Evolutionary conservation across 2,113 vertebrate species (phyloP).

Genomic region (Periophthalmodon schlosseri): DNA sequence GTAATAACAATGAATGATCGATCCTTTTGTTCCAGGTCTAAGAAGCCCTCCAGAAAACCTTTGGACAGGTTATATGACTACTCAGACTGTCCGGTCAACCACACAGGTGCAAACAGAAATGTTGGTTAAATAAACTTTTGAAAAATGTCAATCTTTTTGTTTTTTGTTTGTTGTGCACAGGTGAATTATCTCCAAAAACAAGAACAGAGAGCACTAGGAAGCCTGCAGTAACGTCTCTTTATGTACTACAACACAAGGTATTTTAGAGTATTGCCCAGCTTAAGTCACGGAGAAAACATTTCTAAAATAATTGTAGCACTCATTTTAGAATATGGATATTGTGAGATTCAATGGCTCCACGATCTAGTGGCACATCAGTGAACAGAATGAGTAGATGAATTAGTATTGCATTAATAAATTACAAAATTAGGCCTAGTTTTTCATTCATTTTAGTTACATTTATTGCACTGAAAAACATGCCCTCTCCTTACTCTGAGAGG

Average conservation of each 20-base stretch:
- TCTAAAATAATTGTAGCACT: not conserved
- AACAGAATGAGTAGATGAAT: too few relatives aligned
- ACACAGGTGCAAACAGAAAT: constrained; percentile 37
- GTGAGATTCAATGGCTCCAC: too few relatives aligned
- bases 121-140: not conserved
- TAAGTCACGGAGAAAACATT: too few relatives aligned
- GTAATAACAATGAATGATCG: not conserved
- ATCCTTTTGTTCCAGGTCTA: constrained; percentile 27
- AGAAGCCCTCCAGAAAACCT: constrained; percentile 39
- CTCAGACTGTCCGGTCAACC: constrained; percentile 25
- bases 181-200: constrained; percentile 73
- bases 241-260: constrained; percentile 92
- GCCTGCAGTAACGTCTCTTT: constrained; percentile 85
- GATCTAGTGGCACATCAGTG: too few relatives aligned
- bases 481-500: too few relatives aligned
- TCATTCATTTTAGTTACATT: too few relatives aligned
- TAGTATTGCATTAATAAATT: too few relatives aligned
- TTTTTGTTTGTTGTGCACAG: constrained; percentile 63
- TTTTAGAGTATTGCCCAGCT: constrained; percentile 12
- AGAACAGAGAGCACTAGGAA: constrained; percentile 79
- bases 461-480: too few relatives aligned
- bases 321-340: not conserved
- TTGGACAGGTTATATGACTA: constrained; percentile 40
- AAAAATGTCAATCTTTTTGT: not conserved
- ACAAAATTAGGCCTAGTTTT: too few relatives aligned